Evolutionary conservation across 2,797 vertebrate species (phyloP).

Genomic region (Pogoniulus pusillus): DNA sequence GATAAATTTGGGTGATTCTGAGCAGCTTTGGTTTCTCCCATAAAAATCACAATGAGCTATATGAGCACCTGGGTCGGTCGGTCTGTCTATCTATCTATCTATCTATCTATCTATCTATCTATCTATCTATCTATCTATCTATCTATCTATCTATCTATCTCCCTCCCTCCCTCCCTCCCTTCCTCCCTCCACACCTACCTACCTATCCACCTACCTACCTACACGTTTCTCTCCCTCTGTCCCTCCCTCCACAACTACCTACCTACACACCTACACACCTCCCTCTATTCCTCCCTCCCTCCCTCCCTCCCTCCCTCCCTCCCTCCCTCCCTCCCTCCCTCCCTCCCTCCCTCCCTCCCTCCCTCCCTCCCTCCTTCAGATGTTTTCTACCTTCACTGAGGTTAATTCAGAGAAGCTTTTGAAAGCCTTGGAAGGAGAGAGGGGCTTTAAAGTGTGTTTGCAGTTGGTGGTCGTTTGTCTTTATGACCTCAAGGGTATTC

Average conservation of each 20-base stretch:
- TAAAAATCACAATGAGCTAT: not conserved
- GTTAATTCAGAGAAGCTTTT: not conserved
- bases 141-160: fast-evolving
- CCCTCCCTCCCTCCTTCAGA: not conserved
- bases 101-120: too few relatives aligned
- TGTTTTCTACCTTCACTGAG: not conserved
- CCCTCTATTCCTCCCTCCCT: too few relatives aligned
- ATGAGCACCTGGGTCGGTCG: fast-evolving
- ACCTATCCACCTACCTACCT: too few relatives aligned
- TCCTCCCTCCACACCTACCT: too few relatives aligned
- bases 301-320: too few relatives aligned
- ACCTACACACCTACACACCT: too few relatives aligned
- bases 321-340: too few relatives aligned
- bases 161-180: too few relatives aligned
- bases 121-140: fast-evolving
- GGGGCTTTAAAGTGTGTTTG: not conserved
- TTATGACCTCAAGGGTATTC: fast-evolving
- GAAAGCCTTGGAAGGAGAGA: not conserved
- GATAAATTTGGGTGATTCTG: not conserved
- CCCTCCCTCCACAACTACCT: too few relatives aligned
- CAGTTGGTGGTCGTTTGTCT: fast-evolving
- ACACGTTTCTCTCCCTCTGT: too few relatives aligned
- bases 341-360: too few relatives aligned
- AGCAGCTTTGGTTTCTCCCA: not conserved
- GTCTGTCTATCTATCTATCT: too few relatives aligned